A percentile compares a stretch with the other conserved stretches of the same genome.
Conservation (phyloP, 1,140 invertebrate genomes). For the Euwallacea fornicatus region DNA sequence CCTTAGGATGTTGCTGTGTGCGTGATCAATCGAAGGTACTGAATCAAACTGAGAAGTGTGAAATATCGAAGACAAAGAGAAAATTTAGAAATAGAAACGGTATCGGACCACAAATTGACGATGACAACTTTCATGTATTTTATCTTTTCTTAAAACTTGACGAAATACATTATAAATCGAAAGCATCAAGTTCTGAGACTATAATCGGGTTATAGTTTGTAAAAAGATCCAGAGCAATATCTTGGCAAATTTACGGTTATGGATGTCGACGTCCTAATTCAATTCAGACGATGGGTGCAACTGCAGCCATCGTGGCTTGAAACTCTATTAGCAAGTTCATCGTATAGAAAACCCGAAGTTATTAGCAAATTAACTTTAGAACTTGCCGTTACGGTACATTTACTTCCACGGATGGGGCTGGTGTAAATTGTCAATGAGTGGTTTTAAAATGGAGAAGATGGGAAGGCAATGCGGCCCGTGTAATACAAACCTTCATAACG, state of each 20-base stretch:
- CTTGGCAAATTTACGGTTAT: constrained; percentile 12
- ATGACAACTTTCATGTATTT: too few species aligned
- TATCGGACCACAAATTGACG: too few species aligned
- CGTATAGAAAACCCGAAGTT: constrained; percentile 29
- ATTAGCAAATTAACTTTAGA: constrained; percentile 30
- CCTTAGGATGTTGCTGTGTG: too few species aligned
- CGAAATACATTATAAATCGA: too few species aligned
- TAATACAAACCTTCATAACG: too few species aligned
- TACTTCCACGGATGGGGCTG: constrained; percentile 15
- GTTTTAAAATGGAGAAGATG: constrained; percentile 9
- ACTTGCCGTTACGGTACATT: constrained; percentile 20
- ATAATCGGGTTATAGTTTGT: neutral
- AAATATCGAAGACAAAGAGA: too few species aligned
- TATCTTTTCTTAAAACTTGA: too few species aligned
- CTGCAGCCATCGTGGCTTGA: constrained; percentile 18
- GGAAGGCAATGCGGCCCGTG: too few species aligned
- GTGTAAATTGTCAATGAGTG: constrained; percentile 14
- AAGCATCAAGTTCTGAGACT: too few species aligned
- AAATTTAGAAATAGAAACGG: too few species aligned
- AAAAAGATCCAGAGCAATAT: constrained; percentile 7
- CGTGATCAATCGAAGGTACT: too few species aligned
- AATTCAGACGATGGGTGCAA: constrained; percentile 18
- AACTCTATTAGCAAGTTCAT: constrained; percentile 32
- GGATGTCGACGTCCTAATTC: constrained; percentile 21
- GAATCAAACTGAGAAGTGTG: too few species aligned